These are phyloP conservation scores for Cydia amplana DNA, from an alignment of 1,140 invertebrate species.

Conservation along the genomic window DNA sequence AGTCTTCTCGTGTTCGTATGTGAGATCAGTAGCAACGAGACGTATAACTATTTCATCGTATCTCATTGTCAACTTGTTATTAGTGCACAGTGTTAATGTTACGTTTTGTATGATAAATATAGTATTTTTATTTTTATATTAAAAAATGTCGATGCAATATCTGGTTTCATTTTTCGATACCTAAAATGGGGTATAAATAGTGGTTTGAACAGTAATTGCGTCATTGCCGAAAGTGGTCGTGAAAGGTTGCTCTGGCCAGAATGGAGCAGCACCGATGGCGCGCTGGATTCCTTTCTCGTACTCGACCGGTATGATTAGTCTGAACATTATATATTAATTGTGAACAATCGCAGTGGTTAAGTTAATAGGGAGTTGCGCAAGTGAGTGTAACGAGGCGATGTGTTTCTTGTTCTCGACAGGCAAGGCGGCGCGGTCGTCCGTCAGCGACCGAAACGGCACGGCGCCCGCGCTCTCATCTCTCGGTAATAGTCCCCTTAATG, in stretches of 20 bases:
- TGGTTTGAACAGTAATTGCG: constrained; percentile 47
- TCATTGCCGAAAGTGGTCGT: constrained; percentile 68
- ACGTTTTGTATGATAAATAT: constrained; percentile 71
- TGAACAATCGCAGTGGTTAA: constrained; percentile 46
- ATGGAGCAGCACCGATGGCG: constrained; percentile 43
- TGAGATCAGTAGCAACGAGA: constrained; percentile 42
- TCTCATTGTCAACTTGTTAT: constrained; percentile 72
- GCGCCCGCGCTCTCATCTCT: constrained; percentile 34
- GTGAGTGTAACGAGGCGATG: constrained; percentile 36
- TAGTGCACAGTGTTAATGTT: constrained; percentile 77
- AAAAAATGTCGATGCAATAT: constrained; percentile 68
- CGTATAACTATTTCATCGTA: constrained; percentile 49
- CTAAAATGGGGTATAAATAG: constrained; percentile 46
- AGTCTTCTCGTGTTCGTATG: constrained; percentile 58
- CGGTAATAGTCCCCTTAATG: constrained; percentile 54
- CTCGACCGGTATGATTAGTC: constrained; percentile 53
- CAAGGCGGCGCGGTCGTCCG: constrained; percentile 16
- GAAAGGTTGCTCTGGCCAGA: constrained; percentile 57
- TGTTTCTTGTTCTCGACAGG: background rate
- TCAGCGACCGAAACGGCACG: constrained; percentile 3
- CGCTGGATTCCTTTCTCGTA: constrained; percentile 55
- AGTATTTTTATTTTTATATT: constrained; percentile 74
- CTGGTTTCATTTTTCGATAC: constrained; percentile 52
- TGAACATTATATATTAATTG: constrained; percentile 52
- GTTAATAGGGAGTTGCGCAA: constrained; percentile 46